These are phyloP conservation scores for Neoaliturus tenellus DNA, from an alignment of 2,888 invertebrate species.

Conservation along the genomic window DNA sequence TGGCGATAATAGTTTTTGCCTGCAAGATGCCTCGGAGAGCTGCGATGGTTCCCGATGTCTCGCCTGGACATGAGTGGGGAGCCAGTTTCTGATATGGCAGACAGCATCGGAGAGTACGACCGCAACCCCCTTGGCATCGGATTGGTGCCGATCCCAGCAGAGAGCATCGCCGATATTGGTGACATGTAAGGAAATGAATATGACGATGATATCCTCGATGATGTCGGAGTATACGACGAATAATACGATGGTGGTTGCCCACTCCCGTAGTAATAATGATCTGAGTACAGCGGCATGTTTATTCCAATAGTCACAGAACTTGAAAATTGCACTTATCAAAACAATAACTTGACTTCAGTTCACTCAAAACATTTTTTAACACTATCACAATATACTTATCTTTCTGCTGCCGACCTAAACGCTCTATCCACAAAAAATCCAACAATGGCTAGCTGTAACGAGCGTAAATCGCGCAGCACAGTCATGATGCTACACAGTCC, in stretches of 20 bases:
- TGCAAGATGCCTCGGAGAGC: constrained; percentile 30
- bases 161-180: constrained; percentile 48
- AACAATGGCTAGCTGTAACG: not conserved
- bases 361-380: not conserved
- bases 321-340: not conserved
- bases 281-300: constrained; percentile 50
- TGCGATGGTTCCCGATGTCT: constrained; percentile 10
- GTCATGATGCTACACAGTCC: not conserved
- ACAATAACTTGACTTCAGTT: not conserved
- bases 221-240: constrained; percentile 10
- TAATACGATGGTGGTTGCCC: constrained; percentile 49
- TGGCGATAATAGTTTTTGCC: constrained; percentile 64
- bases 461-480: not conserved
- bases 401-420: not conserved
- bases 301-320: not conserved
- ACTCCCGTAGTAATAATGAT: constrained; percentile 51
- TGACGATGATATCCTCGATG: constrained; percentile 49
- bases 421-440: not conserved
- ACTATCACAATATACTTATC: not conserved
- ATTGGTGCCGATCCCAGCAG: constrained; percentile 50
- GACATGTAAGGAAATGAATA: constrained; percentile 55
- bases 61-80: constrained; percentile 43
- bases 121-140: constrained; percentile 44
- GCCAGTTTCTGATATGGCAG: constrained; percentile 58
- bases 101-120: constrained; percentile 58